A percentile compares a stretch with the other conserved stretches of the same genome.
Conservation (phyloP, 2,113 vertebrate genomes). For the Corvus moneduloides region DNA sequence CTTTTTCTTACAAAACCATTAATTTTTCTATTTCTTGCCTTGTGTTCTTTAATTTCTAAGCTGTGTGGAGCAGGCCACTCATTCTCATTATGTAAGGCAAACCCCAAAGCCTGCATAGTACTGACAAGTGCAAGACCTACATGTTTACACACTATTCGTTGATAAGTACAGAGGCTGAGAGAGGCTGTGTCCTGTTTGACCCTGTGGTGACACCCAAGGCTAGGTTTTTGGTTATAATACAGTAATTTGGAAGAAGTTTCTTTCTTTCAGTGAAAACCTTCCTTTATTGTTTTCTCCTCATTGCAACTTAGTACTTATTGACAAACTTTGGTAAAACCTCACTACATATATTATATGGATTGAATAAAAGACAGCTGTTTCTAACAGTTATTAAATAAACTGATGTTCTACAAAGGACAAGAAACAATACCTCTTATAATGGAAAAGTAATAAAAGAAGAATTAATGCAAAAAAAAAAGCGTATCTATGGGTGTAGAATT, state of each 20-base stretch:
- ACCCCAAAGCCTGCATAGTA: neutral
- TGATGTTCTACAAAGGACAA: neutral
- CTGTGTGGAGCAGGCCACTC: neutral
- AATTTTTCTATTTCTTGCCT: neutral
- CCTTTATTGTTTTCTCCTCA: neutral
- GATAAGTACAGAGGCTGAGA: neutral
- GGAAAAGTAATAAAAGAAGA: neutral
- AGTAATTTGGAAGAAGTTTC: neutral
- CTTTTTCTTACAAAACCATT: neutral
- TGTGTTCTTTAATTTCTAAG: neutral
- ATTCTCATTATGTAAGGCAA: neutral
- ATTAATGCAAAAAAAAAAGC: neutral
- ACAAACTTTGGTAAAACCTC: neutral
- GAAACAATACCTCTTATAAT: neutral
- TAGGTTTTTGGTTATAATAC: neutral
- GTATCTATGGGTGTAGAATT: neutral
- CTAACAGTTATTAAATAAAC: neutral
- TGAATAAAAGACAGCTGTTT: neutral
- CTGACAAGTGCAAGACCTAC: neutral
- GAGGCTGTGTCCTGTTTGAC: neutral
- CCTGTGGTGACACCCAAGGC: neutral
- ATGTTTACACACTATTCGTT: neutral
- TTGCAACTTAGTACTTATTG: neutral
- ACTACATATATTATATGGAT: neutral
- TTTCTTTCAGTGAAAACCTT: neutral